These are phyloP conservation scores for Acleris cristana DNA, from an alignment of 2,888 invertebrate genomes.

Conservation along the genomic window DNA sequence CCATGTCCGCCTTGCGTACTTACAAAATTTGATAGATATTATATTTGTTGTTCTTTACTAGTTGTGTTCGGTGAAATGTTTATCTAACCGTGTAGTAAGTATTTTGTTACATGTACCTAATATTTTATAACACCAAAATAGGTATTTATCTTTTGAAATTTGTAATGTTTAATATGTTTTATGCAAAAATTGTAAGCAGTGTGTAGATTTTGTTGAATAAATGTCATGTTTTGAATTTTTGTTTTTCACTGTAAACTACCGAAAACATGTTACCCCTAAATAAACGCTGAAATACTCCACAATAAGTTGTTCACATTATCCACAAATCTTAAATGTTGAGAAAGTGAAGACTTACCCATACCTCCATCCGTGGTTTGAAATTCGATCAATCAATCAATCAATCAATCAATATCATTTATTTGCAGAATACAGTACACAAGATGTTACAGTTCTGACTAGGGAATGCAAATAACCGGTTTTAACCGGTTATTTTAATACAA, in stretches of 20 bases:
- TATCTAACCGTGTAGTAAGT: constrained; percentile 52
- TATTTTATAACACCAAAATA: constrained; percentile 74
- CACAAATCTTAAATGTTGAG: too few species aligned
- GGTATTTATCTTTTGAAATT: constrained; percentile 72
- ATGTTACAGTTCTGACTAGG: too few species aligned
- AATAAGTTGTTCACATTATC: too few species aligned
- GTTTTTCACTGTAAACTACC: constrained; percentile 36
- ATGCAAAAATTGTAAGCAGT: constrained; percentile 69
- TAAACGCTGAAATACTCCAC: too few species aligned
- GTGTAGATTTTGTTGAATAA: constrained; percentile 83
- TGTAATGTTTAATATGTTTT: constrained; percentile 61
- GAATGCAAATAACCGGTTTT: too few species aligned
- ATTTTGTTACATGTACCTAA: constrained; percentile 64
- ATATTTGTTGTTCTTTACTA: constrained; percentile 24
- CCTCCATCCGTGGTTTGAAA: too few species aligned
- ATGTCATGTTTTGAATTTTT: constrained; percentile 74
- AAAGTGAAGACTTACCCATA: too few species aligned
- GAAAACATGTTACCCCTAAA: not conserved
- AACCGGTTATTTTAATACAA: too few species aligned
- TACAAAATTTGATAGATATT: constrained; percentile 33
- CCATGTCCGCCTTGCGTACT: constrained; percentile 19
- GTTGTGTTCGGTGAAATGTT: constrained; percentile 51
- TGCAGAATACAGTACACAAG: too few species aligned
- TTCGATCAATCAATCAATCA: too few species aligned
- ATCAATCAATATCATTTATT: too few species aligned